These are phyloP conservation scores for Sebastes iracundus DNA, from an alignment of 2,797 vertebrate species.

Conservation along the genomic window DNA sequence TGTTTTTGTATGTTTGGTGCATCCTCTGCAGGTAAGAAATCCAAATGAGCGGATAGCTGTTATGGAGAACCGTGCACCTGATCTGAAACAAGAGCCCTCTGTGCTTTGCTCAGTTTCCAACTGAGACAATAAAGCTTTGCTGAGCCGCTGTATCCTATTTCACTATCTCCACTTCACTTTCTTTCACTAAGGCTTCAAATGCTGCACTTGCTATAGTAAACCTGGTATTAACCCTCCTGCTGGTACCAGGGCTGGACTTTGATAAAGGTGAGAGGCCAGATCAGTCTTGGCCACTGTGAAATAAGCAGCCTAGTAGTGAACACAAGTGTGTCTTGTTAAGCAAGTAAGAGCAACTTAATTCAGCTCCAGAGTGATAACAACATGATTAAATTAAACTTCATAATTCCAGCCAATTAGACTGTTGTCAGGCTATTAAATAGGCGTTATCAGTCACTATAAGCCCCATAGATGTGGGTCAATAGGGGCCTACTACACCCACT, in stretches of 20 bases:
- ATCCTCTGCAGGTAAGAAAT: background rate
- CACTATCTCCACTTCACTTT: background rate
- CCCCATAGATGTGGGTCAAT: no score
- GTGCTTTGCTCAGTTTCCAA: background rate
- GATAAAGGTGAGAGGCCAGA: constrained; percentile 4
- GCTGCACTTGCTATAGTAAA: background rate
- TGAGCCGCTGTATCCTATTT: constrained; percentile 13
- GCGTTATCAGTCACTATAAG: no score
- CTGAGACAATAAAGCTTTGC: background rate
- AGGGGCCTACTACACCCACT: no score
- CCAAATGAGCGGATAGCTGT: background rate
- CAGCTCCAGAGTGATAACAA: background rate
- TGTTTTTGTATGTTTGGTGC: background rate
- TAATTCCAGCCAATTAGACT: background rate
- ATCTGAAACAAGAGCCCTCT: constrained; percentile 28
- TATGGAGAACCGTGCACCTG: background rate
- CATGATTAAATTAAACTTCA: background rate
- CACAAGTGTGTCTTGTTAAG: background rate
- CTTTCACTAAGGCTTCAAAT: background rate
- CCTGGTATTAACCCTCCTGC: background rate
- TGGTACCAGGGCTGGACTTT: background rate
- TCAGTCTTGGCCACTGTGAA: background rate
- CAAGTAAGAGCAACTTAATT: background rate
- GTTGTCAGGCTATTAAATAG: no score
- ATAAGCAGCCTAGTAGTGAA: background rate